Evolutionary conservation across 1,140 invertebrate species (phyloP).

Genomic region (Drosophila aff.): DNA sequence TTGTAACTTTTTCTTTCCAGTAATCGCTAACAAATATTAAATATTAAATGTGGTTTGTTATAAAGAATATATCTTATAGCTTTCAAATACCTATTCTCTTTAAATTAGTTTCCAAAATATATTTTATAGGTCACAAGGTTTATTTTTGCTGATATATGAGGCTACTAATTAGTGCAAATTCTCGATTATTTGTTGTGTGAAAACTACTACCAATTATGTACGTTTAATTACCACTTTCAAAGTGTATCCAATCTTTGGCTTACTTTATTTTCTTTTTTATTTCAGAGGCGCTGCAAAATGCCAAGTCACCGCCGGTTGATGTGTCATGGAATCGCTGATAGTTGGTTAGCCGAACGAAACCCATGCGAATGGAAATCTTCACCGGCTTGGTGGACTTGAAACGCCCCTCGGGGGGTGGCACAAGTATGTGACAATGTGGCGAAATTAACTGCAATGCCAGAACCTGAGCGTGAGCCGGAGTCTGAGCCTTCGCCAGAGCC

Average conservation of each 20-base stretch:
- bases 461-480: neutral
- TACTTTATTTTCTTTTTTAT: neutral
- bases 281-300: neutral
- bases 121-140: no score
- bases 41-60: neutral
- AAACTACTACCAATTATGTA: neutral
- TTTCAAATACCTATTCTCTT: neutral
- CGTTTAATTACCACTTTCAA: neutral
- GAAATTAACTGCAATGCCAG: slow-evolving; percentile 41
- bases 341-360: slow-evolving; percentile 48
- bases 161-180: neutral
- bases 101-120: neutral
- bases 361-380: neutral
- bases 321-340: slow-evolving; percentile 65
- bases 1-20: no score
- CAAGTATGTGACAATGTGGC: slow-evolving; percentile 64
- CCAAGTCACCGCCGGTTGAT: slow-evolving; percentile 13
- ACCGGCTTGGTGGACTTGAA: neutral
- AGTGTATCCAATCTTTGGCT: neutral
- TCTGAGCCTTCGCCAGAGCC: neutral
- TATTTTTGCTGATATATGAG: neutral
- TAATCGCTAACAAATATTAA: neutral
- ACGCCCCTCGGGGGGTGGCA: neutral
- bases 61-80: neutral
- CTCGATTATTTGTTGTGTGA: neutral